phyloP scores from a whole-genome alignment of 2,797 vertebrate genomes.

The Glyptemys insculpta region DNA sequence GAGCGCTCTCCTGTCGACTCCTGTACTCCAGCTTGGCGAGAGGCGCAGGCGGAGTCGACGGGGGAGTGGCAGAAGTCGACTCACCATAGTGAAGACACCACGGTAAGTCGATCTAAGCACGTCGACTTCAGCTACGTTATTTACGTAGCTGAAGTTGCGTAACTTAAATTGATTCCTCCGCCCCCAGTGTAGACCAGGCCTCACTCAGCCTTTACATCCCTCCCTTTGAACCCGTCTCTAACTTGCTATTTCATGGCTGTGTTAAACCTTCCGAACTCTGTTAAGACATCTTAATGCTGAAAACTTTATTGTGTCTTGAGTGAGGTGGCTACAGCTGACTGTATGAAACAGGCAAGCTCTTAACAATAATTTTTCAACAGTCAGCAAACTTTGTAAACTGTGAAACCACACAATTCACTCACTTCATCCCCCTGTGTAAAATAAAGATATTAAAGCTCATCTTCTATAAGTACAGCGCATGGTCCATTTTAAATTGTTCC shows the following conservation, averaged over 20 bases:
- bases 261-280: not conserved
- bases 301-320: not conserved
- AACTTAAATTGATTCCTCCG: too few relatives aligned
- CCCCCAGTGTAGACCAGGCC: too few relatives aligned
- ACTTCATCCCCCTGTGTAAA: constrained; percentile 40
- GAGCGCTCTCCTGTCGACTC: too few relatives aligned
- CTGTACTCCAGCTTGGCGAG: too few relatives aligned
- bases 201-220: not conserved
- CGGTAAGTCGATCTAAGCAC: too few relatives aligned
- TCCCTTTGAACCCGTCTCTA: not conserved
- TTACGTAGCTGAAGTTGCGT: too few relatives aligned
- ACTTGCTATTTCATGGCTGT: not conserved
- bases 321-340: constrained; percentile 26
- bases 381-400: constrained; percentile 44
- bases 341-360: constrained; percentile 38
- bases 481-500: not conserved
- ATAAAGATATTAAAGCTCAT: not conserved
- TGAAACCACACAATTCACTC: constrained; percentile 43
- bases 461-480: constrained; percentile 20
- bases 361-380: constrained; percentile 27
- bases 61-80: too few relatives aligned
- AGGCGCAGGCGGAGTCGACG: too few relatives aligned
- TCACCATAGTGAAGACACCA: too few relatives aligned
- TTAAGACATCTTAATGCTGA: not conserved
- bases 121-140: too few relatives aligned